Evolutionary conservation across 30 jellyfish, hydroid and myxozoan genomes (phyloP).

Genomic region (Hydra vulgaris): DNA sequence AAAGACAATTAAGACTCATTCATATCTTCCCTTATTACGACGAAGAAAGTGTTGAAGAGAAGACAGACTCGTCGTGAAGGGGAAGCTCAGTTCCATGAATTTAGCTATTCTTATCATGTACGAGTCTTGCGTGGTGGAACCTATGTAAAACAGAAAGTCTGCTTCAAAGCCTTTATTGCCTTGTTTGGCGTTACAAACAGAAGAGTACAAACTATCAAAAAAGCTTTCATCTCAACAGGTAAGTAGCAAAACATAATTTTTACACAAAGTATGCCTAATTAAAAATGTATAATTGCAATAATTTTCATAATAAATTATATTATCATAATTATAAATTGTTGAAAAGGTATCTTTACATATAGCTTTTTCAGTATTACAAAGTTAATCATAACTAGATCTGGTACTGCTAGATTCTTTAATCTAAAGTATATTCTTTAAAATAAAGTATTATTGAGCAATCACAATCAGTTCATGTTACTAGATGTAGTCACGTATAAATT

Average conservation of each 20-base stretch:
- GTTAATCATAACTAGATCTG: background rate
- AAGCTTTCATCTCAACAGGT: background rate
- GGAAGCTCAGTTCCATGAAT: no score
- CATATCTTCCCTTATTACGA: no score
- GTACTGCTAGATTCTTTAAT: background rate
- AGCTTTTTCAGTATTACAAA: background rate
- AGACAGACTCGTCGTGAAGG: no score
- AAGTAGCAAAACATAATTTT: background rate
- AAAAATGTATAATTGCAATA: background rate
- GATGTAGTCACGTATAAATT: background rate
- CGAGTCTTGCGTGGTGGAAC: no score
- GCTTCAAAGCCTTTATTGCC: background rate
- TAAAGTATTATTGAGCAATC: background rate
- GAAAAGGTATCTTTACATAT: background rate
- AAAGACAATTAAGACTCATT: no score
- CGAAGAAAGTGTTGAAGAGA: no score
- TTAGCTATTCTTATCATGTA: no score
- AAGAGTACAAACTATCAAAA: background rate
- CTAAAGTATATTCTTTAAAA: no score
- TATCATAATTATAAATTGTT: background rate
- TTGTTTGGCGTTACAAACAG: background rate
- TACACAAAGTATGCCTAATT: background rate
- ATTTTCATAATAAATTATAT: no score
- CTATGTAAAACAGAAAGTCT: no score
- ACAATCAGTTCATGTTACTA: background rate